A percentile compares a stretch with the other conserved stretches of the same genome.
Conservation (phyloP, 2,113 vertebrate species). For the Indicator indicator region DNA sequence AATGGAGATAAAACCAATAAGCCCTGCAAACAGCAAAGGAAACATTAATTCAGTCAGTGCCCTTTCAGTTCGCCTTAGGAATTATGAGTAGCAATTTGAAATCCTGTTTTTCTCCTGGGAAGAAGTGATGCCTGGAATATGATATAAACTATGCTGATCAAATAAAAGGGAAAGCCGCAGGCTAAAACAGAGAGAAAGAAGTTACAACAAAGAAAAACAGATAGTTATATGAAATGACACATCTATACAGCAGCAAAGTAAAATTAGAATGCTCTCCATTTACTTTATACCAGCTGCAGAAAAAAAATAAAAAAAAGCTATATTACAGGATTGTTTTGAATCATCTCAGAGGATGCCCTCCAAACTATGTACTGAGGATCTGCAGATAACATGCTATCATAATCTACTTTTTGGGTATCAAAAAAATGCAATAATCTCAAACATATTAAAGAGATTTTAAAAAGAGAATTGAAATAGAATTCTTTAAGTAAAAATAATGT, state of each 20-base stretch:
- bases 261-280: conserved; percentile 76
- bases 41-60: conserved; percentile 77
- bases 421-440: background rate
- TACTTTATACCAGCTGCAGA: conserved; percentile 64
- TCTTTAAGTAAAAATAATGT: background rate
- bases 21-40: conserved; percentile 62
- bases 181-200: conserved; percentile 78
- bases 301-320: conserved; percentile 73
- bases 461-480: background rate
- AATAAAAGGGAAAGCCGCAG: conserved; percentile 78
- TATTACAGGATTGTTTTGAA: conserved; percentile 58
- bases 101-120: conserved; percentile 78
- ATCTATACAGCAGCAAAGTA: conserved; percentile 75
- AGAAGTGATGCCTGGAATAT: conserved; percentile 77
- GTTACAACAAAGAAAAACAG: conserved; percentile 82
- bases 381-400: background rate
- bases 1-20: conserved; percentile 79
- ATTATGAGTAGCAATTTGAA: conserved; percentile 78
- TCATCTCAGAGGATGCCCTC: conserved; percentile 20
- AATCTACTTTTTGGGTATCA: background rate
- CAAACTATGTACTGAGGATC: background rate
- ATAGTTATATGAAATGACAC: conserved; percentile 78
- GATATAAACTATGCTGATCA: conserved; percentile 83
- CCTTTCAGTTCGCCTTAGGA: conserved; percentile 76
- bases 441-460: background rate